A percentile compares a stretch with the other conserved stretches of the same genome.
Evolutionary conservation across 2,888 invertebrate genomes (phyloP).

Genomic region (Nomada ruficornis): DNA sequence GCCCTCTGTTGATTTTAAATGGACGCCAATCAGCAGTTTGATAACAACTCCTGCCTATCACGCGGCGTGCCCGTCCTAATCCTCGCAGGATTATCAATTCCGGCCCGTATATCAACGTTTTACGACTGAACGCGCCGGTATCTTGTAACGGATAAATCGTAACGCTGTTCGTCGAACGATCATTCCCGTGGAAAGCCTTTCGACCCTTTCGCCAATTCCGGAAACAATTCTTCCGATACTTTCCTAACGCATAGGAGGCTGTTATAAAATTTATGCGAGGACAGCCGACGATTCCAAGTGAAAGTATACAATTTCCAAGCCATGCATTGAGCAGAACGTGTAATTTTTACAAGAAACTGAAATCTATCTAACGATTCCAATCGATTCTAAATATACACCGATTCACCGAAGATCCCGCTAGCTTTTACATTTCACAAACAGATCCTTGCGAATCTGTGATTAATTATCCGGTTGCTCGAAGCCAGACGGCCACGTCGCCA

Average conservation of each 20-base stretch:
- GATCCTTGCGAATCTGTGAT: conserved; percentile 13
- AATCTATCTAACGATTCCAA: not conserved
- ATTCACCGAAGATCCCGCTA: not conserved
- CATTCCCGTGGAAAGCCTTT: too few species aligned
- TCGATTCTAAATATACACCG: not conserved
- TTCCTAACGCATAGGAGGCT: too few species aligned
- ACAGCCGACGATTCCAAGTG: too few species aligned
- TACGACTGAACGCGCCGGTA: not conserved
- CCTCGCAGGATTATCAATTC: conserved; percentile 7
- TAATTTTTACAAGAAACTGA: not conserved
- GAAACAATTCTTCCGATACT: too few species aligned
- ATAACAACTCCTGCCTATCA: conserved; percentile 13
- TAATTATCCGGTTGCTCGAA: conserved; percentile 26
- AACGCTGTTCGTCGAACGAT: too few species aligned
- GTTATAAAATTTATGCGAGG: too few species aligned
- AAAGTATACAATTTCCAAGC: too few species aligned
- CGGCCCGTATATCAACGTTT: not conserved
- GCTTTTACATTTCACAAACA: not conserved
- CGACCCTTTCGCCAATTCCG: too few species aligned
- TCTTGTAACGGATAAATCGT: too few species aligned
- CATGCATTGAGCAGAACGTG: too few species aligned
- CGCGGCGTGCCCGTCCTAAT: not conserved
- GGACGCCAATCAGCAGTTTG: conserved; percentile 19
- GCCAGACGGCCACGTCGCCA: conserved; percentile 11
- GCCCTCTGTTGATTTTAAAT: conserved; percentile 35